These are phyloP conservation scores for Motacilla tschutschensis DNA, from an alignment of 2,113 vertebrate genomes.

Conservation along the genomic window DNA sequence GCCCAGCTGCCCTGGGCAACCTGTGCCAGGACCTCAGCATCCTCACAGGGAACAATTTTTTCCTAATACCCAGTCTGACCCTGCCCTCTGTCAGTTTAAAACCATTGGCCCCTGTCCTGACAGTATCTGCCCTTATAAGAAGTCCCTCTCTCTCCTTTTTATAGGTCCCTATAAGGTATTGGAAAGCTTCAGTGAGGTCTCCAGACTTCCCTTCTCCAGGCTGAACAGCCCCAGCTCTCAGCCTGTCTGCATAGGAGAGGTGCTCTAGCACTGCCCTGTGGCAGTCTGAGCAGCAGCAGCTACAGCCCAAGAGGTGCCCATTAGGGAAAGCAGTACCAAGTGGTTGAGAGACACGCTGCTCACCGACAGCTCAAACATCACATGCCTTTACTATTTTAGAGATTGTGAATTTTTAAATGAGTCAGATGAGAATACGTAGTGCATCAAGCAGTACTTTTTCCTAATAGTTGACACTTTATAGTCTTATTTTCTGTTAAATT, in stretches of 20 bases:
- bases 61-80: neutral
- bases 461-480: neutral
- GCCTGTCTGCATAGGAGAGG: neutral
- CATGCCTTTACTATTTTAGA: neutral
- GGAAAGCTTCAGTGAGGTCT: neutral
- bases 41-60: neutral
- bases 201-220: neutral
- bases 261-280: neutral
- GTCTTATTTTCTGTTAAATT: neutral
- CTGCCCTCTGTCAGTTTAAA: neutral
- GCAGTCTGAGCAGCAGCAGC: neutral
- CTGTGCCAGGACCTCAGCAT: neutral
- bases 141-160: neutral
- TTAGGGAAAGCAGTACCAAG: neutral
- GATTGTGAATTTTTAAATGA: neutral
- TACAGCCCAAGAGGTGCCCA: neutral
- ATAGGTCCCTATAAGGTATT: neutral
- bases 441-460: neutral
- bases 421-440: accelerated
- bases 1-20: neutral
- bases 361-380: neutral
- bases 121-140: neutral
- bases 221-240: neutral
- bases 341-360: neutral
- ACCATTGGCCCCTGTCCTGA: neutral